Base-by-base conservation (phyloP, 2,113 vertebrate species). In the Acanthochromis polyacanthus region DNA sequence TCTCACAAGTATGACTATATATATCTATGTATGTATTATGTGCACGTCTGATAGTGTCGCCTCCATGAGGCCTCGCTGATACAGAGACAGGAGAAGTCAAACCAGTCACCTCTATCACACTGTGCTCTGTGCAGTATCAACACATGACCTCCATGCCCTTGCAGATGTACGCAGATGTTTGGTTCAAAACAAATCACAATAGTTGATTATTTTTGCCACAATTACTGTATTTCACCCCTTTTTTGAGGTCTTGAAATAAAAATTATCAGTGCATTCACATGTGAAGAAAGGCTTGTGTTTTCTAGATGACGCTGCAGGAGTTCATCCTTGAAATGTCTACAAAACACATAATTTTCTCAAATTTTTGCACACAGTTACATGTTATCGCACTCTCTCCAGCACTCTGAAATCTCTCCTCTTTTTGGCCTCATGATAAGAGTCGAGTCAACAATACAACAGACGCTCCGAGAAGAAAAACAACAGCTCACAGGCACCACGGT, bases 1-100 rank as follows among this genome's bases (percentile, higher is more conserved):
- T 71, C 71, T 40, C 62, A 64, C 68, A 62, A 52, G 71, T 64
- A 46, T 43, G 25, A 23, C 73, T 78, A 67, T 72, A 36, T 64
- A 76, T 45, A 22, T 59, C 12, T 20, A 17, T 22, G 12, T 69
- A 45, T 46, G 62, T 9, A 71, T 63, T 23, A 22, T 25, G 6
- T 32, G 48, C 28, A 61, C 53, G 40, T 15, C 40, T 28, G 51
- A 50, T 16, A 19, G 30, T 10, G 19, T 23, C 32, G 19, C 20
- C 63, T 43, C 46, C 43, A 1, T 56, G 62, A 57, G 40, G 60
- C 48, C 30, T 16, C 0, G 15, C 23, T 38, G 45, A 57, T 3
- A 40, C 25, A 45, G 48, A 23, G 53, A n/a, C n/a, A 17, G 6
- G 10, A 61, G 53, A 59, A 52, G 71, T 80, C 62, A 51, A 22